These are phyloP conservation scores for Eidolon dupreanum DNA, from an alignment of 2,797 vertebrate species.

Conservation along the genomic window DNA sequence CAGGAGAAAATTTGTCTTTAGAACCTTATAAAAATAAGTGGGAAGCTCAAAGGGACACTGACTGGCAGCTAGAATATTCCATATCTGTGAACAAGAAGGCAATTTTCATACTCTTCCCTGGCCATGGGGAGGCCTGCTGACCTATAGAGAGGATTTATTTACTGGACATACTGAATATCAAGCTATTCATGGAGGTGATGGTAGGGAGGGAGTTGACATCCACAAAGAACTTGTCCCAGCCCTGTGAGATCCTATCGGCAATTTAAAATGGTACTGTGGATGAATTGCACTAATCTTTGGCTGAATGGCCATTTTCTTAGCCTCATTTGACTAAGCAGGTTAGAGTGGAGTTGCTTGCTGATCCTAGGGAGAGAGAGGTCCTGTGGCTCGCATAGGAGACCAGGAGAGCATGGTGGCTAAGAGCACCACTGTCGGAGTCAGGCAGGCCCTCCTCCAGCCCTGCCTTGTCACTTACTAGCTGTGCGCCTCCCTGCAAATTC, in stretches of 20 bases:
- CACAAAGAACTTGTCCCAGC: not conserved
- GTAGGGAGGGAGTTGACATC: not conserved
- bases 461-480: not conserved
- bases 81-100: not conserved
- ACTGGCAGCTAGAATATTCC: not conserved
- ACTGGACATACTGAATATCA: not conserved
- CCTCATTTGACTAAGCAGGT: not conserved
- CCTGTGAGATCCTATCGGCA: rapidly evolving
- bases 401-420: rapidly evolving
- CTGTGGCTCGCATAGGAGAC: too few species aligned
- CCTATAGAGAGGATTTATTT: not conserved
- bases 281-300: not conserved
- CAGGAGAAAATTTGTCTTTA: slow-evolving; percentile 82
- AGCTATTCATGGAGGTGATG: not conserved
- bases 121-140: not conserved
- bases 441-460: not conserved
- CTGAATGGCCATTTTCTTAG: not conserved
- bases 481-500: not conserved
- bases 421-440: not conserved
- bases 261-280: not conserved
- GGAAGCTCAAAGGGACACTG: slow-evolving; percentile 55
- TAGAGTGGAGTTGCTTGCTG: too few species aligned
- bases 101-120: not conserved
- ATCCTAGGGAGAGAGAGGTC: not conserved
- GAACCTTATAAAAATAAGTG: slow-evolving; percentile 75